Base-by-base conservation (phyloP, 2,797 vertebrate species). In the Spinibarbus caldwelli region DNA sequence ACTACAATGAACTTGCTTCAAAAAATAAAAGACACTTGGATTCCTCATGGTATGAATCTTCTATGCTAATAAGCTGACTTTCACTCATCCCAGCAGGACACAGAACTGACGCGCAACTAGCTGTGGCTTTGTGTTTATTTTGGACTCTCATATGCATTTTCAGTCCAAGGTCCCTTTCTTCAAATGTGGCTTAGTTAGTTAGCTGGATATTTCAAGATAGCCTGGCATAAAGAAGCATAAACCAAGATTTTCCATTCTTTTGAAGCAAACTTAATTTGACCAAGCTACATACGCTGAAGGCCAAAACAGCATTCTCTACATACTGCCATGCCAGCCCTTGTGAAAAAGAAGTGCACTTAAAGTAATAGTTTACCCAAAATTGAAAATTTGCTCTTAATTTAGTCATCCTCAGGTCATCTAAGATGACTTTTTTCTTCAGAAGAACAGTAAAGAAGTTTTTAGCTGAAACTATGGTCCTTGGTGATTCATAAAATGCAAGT, bases 111-210 rank as follows among this genome's bases (percentile, higher is more conserved):
- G 11, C 4, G 6, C 72, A 75, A 52, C 41, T n/a, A 83, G 77
- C 72, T 83, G 80, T 77, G 52, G 70, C 72, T 76, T 88, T 36
- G 67, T 78, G 77, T 87, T 85, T 81, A 85, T 81, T 77, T 86
- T 85, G 21, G 82, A 47, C 73, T 49, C 75, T 85, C 45, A 82
- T 41, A 64, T 82, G 66, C 45, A 41, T 68, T 70, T 52, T 71
- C 75, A 78, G 36, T 19, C 36, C 54, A 78, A 78, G 14, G 36
- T 59, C 36, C 34, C 36, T 38, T 41, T 78, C 54, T 78, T 78
- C 14, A 59, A 59, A 59, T 59, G 75, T 59, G 75, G 14, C 52
- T 78, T 26, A 59, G 23, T 17, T 41, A 23, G 19, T 23, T 34
- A 59, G 52, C 36, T 26, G 49, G 31, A 76, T 26, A 36, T 59